Conservation (phyloP, 2,888 invertebrate species). For the Punctoribates punctum region DNA sequence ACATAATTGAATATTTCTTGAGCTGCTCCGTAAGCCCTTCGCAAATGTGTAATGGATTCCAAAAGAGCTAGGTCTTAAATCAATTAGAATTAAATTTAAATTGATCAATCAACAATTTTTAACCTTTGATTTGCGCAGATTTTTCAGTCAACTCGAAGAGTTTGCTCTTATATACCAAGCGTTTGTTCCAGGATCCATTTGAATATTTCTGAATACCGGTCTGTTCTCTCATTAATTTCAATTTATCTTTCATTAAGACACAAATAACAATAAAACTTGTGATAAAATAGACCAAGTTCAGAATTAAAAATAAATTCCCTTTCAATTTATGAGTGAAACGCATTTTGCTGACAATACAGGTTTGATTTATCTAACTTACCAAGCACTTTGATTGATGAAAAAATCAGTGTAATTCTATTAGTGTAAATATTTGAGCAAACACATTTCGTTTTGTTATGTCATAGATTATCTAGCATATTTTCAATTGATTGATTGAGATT, state of each 20-base stretch:
- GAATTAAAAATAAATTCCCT: no score
- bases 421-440: no score
- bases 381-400: no score
- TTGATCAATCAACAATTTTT: not conserved
- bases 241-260: not conserved
- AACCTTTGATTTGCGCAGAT: not conserved
- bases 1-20: constrained; percentile 27
- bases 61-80: not conserved
- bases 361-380: no score
- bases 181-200: not conserved
- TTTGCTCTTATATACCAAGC: not conserved
- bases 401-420: no score
- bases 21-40: constrained; percentile 4
- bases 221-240: not conserved
- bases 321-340: no score
- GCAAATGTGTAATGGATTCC: not conserved
- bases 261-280: not conserved
- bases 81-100: no score
- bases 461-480: no score
- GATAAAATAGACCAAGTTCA: not conserved
- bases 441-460: no score
- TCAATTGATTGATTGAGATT: no score
- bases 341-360: no score
- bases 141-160: not conserved
- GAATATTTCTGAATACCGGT: not conserved